Evolutionary conservation across 2,888 invertebrate genomes (phyloP).

Genomic region (Mythimna pallens): DNA sequence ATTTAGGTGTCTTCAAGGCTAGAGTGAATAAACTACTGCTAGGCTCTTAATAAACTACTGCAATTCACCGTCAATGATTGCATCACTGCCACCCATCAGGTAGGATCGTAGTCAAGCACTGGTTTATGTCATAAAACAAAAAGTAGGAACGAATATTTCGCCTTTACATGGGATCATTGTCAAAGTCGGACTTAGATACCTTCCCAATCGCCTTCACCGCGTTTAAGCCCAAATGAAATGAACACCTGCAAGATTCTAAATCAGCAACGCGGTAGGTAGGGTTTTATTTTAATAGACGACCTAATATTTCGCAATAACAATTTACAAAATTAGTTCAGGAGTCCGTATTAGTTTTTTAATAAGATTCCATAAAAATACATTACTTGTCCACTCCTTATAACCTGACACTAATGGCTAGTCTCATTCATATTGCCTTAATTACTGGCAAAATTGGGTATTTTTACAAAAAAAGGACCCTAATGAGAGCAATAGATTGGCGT

Average conservation of each 20-base stretch:
- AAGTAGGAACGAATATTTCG: not conserved
- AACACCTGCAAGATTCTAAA: not conserved
- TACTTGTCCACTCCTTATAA: constrained; percentile 38
- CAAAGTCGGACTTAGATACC: not conserved
- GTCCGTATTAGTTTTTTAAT: not conserved
- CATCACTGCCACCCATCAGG: no score
- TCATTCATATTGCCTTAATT: constrained; percentile 62
- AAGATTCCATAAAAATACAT: constrained; percentile 24
- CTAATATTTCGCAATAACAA: constrained; percentile 29
- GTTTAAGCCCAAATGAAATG: not conserved
- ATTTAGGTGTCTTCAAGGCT: no score
- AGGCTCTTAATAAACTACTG: no score
- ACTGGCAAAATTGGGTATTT: constrained; percentile 58
- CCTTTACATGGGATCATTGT: not conserved
- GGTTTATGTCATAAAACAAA: no score
- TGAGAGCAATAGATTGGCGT: constrained; percentile 75
- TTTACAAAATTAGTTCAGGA: constrained; percentile 41
- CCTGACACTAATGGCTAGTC: constrained; percentile 59
- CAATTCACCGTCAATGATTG: no score
- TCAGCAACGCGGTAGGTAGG: constrained; percentile 39
- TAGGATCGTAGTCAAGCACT: no score
- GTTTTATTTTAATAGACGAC: constrained; percentile 13
- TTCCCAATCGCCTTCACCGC: not conserved
- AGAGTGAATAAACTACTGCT: no score
- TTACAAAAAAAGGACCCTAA: constrained; percentile 69